Evolutionary conservation across 2,888 invertebrate species (phyloP).

Genomic region (Rapana venosa): DNA sequence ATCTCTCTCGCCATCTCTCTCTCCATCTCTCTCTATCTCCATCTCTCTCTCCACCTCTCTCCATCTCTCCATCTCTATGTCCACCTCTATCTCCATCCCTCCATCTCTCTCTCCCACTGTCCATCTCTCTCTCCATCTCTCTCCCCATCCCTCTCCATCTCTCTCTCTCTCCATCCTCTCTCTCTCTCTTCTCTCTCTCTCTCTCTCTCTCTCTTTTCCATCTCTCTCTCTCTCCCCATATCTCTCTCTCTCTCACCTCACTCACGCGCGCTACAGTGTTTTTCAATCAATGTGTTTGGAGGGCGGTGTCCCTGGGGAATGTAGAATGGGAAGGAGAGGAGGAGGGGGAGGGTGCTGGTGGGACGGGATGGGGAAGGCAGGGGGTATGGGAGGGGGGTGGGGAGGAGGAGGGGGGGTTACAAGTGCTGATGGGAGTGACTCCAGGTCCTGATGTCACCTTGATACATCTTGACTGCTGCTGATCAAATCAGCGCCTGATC

Average conservation of each 20-base stretch:
- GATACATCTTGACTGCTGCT: too few relatives aligned
- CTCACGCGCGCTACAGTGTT: too few relatives aligned
- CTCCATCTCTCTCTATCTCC: background rate
- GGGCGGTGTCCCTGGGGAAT: too few relatives aligned
- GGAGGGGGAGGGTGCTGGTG: too few relatives aligned
- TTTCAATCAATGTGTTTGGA: background rate
- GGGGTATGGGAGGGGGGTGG: too few relatives aligned
- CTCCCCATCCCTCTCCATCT: conserved; percentile 6
- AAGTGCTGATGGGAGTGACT: too few relatives aligned
- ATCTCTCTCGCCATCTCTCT: background rate
- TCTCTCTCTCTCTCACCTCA: background rate
- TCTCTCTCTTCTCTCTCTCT: conserved; percentile 1
- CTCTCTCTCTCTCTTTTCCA: background rate
- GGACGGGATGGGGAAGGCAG: too few relatives aligned
- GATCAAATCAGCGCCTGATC: too few relatives aligned
- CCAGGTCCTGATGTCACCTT: too few relatives aligned
- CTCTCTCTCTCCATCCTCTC: background rate
- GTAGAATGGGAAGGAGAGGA: too few relatives aligned
- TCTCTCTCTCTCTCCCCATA: background rate
- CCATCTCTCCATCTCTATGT: background rate
- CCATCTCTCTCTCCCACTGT: background rate
- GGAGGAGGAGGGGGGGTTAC: too few relatives aligned
- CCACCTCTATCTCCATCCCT: background rate
- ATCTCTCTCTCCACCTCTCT: background rate
- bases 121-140: background rate